A percentile compares a stretch with the other conserved stretches of the same genome.
Conservation (phyloP, 1,140 invertebrate species). For the Drosophila dunni region DNA sequence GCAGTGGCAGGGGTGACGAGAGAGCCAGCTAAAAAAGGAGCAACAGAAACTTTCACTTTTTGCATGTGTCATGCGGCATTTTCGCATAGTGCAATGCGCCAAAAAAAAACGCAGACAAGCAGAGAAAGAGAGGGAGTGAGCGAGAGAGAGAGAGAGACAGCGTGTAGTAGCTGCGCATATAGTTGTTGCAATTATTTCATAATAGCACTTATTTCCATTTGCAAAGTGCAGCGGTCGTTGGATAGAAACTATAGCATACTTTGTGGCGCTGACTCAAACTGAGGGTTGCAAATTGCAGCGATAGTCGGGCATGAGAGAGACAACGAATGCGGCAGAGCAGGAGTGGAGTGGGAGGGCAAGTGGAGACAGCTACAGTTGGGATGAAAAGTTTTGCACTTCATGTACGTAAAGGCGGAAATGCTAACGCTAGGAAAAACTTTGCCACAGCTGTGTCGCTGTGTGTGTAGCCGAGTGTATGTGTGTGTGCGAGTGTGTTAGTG, state of each 20-base stretch:
- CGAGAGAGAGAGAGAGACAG: background rate
- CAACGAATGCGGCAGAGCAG: background rate
- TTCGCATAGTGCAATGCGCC: constrained; percentile 76
- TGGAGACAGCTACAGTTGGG: background rate
- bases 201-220: constrained; percentile 49
- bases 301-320: background rate
- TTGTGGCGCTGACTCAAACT: constrained; percentile 24
- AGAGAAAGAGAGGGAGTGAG: constrained; percentile 21
- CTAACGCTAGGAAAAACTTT: constrained; percentile 73
- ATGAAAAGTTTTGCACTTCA: constrained; percentile 65
- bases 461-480: constrained; percentile 24
- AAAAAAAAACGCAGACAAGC: constrained; percentile 61
- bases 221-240: constrained; percentile 44
- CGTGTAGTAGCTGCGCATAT: background rate
- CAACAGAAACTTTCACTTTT: constrained; percentile 80
- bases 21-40: constrained; percentile 58
- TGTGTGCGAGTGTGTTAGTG: constrained; percentile 24
- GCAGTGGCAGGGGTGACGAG: background rate
- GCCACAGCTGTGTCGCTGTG: constrained; percentile 49
- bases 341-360: background rate
- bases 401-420: constrained; percentile 39
- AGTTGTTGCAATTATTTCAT: constrained; percentile 65
- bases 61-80: constrained; percentile 72
- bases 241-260: constrained; percentile 55
- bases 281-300: constrained; percentile 62